phyloP scores from a whole-genome alignment of 2,888 invertebrate genomes.

The Drosophila birchii region DNA sequence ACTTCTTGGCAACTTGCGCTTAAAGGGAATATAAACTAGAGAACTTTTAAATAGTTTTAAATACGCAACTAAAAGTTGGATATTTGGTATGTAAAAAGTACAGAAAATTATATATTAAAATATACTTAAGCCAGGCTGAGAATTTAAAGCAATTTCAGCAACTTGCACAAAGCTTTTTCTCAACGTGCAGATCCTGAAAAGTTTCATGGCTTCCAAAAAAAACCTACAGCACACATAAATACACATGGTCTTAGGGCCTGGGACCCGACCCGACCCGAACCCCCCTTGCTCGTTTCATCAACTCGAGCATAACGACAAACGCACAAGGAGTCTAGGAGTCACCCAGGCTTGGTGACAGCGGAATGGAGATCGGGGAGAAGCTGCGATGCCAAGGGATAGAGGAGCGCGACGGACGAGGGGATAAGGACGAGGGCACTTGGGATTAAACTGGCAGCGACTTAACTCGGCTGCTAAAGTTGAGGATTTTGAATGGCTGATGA shows the following conservation, averaged over 20 bases:
- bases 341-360: background rate
- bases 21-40: background rate
- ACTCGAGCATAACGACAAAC: constrained; percentile 52
- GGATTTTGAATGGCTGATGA: constrained; percentile 56
- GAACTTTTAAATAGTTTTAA: background rate
- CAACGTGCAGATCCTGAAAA: constrained; percentile 35
- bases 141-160: background rate
- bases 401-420: background rate
- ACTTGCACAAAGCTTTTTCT: background rate
- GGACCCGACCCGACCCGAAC: constrained; percentile 40
- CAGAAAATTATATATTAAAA: background rate
- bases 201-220: constrained; percentile 41
- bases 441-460: constrained; percentile 73
- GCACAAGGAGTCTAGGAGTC: constrained; percentile 16
- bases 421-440: constrained; percentile 58
- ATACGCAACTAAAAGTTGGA: background rate
- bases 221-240: constrained; percentile 69
- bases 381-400: background rate
- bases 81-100: background rate
- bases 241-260: constrained; percentile 74
- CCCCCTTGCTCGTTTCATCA: constrained; percentile 48
- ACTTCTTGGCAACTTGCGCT: no score
- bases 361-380: background rate
- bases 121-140: background rate
- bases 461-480: constrained; percentile 71